Evolutionary conservation across 2,888 invertebrate genomes (phyloP), one percentile per base, ranked within the genome.

Genomic region (Diploptera punctata): DNA sequence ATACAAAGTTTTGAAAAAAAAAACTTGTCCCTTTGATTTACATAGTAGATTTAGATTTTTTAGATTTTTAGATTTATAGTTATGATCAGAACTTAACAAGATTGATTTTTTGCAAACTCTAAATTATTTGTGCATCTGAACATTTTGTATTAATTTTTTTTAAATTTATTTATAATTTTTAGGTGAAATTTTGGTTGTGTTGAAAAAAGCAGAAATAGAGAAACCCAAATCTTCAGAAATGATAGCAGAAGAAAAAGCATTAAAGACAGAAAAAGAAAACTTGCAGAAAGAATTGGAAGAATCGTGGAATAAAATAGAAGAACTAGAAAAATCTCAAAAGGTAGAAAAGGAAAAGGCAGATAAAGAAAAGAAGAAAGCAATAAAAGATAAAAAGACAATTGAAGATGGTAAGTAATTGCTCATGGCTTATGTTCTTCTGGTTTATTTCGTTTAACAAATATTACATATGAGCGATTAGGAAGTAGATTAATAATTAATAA

Each of bases 121-220:
- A n/a, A n/a, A n/a, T n/a, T n/a, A n/a, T n/a, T n/a, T n/a, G n/a
- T n/a, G n/a, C n/a, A n/a, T 18, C 52, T 7, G 21, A 18, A 26
- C 4, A 19, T 16, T 57, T 19, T 19, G 16, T 16, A 10, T 33
- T 33, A 33, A 33, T 33, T 7, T 33, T 33, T 10, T 33, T 10
- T 33, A 5, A 7, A 7, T 33, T 10, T 72, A 52, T 38, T 65
- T 70, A 67, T 70, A 16, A 67, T 68, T 79, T 78, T 52, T 76
- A 88, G 88, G 87, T 75, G 89, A 90, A 82, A 84, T 90, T 80
- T 83, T 87, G 73, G 85, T 87, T 1, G 84, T 88, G 47, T 85
- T 89, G 82, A 89, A 88, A 80, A 89, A 89, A 77, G 85, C 86
- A 43, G 89, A 88, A 70, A 80, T 86, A 49, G 79, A 80, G 49